Evolutionary conservation across 2,797 vertebrate species (phyloP).

Genomic region (Phataginus tricuspis): DNA sequence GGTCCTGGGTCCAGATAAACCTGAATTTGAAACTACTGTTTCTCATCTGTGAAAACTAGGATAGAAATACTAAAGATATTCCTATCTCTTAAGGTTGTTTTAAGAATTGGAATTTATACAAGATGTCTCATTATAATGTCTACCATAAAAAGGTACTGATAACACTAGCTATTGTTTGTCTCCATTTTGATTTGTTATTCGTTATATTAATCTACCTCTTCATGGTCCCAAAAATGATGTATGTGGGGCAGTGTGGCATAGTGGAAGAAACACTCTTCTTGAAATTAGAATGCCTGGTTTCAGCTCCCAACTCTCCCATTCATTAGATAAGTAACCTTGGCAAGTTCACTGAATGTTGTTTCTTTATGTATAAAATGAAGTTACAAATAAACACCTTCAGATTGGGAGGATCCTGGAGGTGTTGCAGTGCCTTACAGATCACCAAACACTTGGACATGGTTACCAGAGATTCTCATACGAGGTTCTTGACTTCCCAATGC

Average conservation of each 20-base stretch:
- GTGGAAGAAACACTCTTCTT: neutral
- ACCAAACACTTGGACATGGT: neutral
- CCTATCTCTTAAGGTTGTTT: neutral
- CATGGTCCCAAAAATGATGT: neutral
- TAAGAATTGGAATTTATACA: neutral
- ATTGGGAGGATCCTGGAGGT: neutral
- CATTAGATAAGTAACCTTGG: neutral
- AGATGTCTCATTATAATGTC: neutral
- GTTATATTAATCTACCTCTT: neutral
- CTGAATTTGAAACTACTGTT: neutral
- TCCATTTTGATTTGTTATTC: neutral
- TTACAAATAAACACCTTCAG: neutral
- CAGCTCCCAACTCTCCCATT: neutral
- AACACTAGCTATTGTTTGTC: neutral
- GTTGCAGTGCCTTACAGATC: neutral
- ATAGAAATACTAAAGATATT: neutral
- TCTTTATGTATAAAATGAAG: neutral
- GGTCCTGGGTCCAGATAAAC: neutral
- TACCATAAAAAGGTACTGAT: neutral
- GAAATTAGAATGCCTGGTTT: conserved; percentile 36
- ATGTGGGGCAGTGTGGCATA: neutral
- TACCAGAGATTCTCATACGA: neutral
- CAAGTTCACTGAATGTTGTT: neutral
- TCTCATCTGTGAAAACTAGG: neutral
- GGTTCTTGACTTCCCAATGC: neutral